These are phyloP conservation scores for Drosophila ogumai DNA, from an alignment of 1,140 invertebrate species.

Conservation along the genomic window DNA sequence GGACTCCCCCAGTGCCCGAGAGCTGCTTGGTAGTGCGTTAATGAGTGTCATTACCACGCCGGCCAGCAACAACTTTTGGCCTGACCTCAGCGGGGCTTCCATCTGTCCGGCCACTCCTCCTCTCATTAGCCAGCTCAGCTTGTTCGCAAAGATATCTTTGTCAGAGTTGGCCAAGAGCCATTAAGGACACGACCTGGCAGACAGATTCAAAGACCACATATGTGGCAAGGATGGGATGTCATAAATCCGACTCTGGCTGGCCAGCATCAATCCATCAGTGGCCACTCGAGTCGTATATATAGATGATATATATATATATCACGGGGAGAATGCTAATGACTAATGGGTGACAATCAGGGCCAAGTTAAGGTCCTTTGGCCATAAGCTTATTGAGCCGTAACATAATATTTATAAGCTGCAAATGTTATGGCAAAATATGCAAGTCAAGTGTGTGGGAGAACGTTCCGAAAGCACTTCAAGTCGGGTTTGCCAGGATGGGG, in stretches of 20 bases:
- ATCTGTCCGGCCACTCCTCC: constrained; percentile 18
- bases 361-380: constrained; percentile 17
- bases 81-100: constrained; percentile 32
- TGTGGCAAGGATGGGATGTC: constrained; percentile 17
- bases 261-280: constrained; percentile 54
- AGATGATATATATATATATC: background rate
- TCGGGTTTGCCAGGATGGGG: constrained; percentile 4
- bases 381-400: constrained; percentile 75
- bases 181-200: constrained; percentile 54
- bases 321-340: constrained; percentile 59
- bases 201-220: constrained; percentile 40
- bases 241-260: constrained; percentile 18
- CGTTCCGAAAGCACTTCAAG: constrained; percentile 47
- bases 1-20: constrained; percentile 2
- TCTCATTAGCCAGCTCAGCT: constrained; percentile 29
- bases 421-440: constrained; percentile 49
- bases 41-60: constrained; percentile 75
- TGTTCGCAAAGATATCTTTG: constrained; percentile 36
- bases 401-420: constrained; percentile 74
- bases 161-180: constrained; percentile 49
- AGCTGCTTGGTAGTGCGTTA: constrained; percentile 60
- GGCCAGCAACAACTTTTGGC: constrained; percentile 61
- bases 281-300: constrained; percentile 38
- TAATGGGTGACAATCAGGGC: constrained; percentile 68
- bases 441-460: constrained; percentile 35